Percentiles rank a stretch among this genome's conserved stretches.
phyloP scores from a whole-genome alignment of 2,888 invertebrate species.

The Euclidia mi region DNA sequence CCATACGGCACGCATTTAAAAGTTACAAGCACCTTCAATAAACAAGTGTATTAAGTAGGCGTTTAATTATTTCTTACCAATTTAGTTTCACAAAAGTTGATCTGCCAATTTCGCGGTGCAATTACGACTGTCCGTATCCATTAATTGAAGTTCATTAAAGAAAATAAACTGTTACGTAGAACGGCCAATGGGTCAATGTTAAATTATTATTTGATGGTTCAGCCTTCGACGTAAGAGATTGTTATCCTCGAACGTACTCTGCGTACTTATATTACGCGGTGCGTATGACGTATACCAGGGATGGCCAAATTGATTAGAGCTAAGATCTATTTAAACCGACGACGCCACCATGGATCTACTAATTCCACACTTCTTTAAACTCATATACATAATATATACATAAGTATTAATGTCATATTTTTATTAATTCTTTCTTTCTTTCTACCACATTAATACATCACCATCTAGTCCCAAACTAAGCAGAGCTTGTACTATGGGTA shows the following conservation, averaged over 20 bases:
- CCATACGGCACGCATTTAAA: no score
- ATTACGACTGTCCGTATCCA: not conserved
- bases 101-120: not conserved
- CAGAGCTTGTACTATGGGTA: no score
- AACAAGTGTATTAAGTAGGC: not conserved
- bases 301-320: no score
- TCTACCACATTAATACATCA: no score
- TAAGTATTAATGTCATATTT: no score
- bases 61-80: not conserved
- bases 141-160: slow-evolving; percentile 11
- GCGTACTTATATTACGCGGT: slow-evolving; percentile 42
- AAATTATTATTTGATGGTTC: slow-evolving; percentile 1
- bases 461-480: no score
- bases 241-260: slow-evolving; percentile 35
- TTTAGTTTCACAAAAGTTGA: not conserved
- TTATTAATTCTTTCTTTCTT: no score
- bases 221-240: slow-evolving; percentile 13
- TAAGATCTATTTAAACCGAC: no score
- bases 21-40: no score
- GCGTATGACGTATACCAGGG: slow-evolving; percentile 24
- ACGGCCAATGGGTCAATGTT: slow-evolving; percentile 24
- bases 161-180: slow-evolving; percentile 5
- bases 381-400: no score
- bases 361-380: no score
- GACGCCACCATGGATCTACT: no score